Base-by-base conservation (phyloP, 2,888 invertebrate species). In the Caenorhabditis japonica region DNA sequence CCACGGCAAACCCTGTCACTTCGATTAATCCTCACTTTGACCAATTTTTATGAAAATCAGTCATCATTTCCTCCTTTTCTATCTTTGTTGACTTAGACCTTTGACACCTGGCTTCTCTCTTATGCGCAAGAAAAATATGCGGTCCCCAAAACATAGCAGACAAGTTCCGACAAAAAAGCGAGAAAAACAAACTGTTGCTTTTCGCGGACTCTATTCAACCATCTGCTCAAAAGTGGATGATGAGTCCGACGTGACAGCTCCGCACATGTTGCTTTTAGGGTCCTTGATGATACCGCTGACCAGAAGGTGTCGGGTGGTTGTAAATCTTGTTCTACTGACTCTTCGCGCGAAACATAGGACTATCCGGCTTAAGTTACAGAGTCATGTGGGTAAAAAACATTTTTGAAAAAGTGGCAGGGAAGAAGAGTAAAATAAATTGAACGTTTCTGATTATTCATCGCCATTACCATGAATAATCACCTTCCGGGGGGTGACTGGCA, bases 221-320 rank as follows among this genome's bases (percentile, higher is more conserved):
- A 55, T 49, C 55, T n/a, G 13, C 17, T 4, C 27, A 15, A 1
- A 5, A 27, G 47, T 39, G 38, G 62, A 55, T 34, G 55, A 39
- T 8, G 8, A 15, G 15, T n/a, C n/a, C 17, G 39, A 47, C 55
- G n/a, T 64, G 64, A 64, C 64, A 64, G 55, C 8, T 46, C 25
- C 25, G 30, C 64, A 56, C 55, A 64, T 64, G 64, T 64, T 64
- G 64, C 64, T 64, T 64, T 56, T 56, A 64, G 47, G 19, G 55
- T 39, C 46, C 41, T 27, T 30, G 47, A 64, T 47, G 23, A 17
- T 55, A 46, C 64, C 64, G 64, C 52, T 19, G 38, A 21, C 4
- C 49, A 64, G 64, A 55, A 38, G 49, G 64, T 64, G 55, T 30
- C 21, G 44, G 21, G 39, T 13, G 46, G 19, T 64, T 55, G 55